Percentiles rank a stretch among this genome's conserved stretches.
These are phyloP conservation scores for Heptranchias perlo DNA, from an alignment of 2,113 vertebrate genomes.

Conservation along the genomic window DNA sequence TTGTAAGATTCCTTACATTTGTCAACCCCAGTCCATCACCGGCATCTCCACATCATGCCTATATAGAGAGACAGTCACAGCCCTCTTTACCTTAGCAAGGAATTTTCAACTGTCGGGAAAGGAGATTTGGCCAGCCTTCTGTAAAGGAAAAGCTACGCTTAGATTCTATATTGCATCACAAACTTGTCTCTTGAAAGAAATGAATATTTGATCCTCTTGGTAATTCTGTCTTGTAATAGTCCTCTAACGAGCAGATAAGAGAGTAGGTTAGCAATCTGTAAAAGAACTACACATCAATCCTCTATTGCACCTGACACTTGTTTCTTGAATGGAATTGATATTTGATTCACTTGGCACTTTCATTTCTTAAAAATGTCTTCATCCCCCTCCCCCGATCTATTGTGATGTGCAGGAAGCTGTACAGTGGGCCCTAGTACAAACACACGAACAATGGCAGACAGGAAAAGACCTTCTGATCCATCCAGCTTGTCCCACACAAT, in stretches of 20 bases:
- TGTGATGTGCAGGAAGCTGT: background rate
- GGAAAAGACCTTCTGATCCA: background rate
- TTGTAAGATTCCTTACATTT: too few species aligned
- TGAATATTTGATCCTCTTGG: background rate
- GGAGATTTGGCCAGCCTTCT: background rate
- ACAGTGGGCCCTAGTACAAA: background rate
- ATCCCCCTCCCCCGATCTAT: too few species aligned
- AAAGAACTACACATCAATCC: background rate
- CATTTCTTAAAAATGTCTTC: background rate
- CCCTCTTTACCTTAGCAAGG: background rate
- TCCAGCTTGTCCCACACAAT: background rate
- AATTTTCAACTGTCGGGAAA: background rate
- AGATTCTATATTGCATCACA: background rate
- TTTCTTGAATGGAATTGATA: background rate
- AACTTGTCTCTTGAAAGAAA: background rate
- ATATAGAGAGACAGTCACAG: background rate
- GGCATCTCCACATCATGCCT: too few species aligned
- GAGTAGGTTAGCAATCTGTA: background rate
- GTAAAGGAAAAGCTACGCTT: background rate
- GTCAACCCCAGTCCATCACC: too few species aligned
- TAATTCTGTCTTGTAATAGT: background rate
- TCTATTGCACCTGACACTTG: background rate
- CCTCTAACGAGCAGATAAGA: background rate
- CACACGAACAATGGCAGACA: background rate
- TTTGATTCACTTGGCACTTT: background rate